These are phyloP conservation scores for Choloepus hoffmanni DNA, from an alignment of 2,113 vertebrate genomes.

Conservation along the genomic window DNA sequence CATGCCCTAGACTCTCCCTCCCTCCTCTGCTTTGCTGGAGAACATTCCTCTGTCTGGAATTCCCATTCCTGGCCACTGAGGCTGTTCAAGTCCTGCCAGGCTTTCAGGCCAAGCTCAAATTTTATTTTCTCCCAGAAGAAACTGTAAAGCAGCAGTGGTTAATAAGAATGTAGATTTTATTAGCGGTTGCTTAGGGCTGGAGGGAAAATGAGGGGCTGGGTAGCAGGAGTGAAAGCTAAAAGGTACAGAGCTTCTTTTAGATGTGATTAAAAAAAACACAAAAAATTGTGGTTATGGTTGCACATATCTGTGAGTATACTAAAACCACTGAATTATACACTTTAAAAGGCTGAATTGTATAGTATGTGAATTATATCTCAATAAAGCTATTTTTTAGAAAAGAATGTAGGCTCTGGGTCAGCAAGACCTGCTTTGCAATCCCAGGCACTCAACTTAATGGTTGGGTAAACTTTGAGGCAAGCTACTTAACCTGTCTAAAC, in stretches of 20 bases:
- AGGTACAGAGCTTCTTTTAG: too few relatives aligned
- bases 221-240: too few relatives aligned
- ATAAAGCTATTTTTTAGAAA: too few relatives aligned
- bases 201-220: too few relatives aligned
- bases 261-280: too few relatives aligned
- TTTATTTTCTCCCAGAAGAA: conserved; percentile 12
- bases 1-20: neutral
- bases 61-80: neutral
- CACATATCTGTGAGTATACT: too few relatives aligned
- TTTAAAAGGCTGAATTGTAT: too few relatives aligned
- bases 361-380: too few relatives aligned
- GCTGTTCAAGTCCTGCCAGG: neutral
- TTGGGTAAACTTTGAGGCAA: neutral
- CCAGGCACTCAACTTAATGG: neutral
- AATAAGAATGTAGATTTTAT: neutral
- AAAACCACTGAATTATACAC: too few relatives aligned
- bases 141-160: neutral
- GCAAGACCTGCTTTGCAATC: neutral
- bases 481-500: neutral
- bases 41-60: neutral
- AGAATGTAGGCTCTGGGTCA: neutral
- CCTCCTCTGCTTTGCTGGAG: neutral
- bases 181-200: too few relatives aligned
- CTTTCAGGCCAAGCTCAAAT: neutral
- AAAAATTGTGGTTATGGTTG: too few relatives aligned